A percentile compares a stretch with the other conserved stretches of the same genome.
Conservation (phyloP, 2,797 vertebrate species). For the Benthosema pterotum region DNA sequence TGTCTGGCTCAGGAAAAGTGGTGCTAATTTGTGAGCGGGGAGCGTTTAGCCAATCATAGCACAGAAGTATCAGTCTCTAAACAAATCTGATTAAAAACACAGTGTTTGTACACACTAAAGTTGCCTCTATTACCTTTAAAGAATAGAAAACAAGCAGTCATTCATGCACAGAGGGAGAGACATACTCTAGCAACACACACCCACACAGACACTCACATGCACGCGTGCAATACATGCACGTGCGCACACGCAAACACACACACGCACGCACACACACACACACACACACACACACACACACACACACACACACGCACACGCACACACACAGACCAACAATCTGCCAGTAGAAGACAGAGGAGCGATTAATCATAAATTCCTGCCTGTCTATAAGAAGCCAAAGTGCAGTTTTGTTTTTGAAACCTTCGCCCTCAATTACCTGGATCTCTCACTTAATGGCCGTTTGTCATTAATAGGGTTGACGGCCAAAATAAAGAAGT, state of each 20-base stretch:
- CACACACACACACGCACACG: neutral
- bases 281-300: neutral
- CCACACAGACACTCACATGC: neutral
- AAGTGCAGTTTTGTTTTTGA: conserved; percentile 73
- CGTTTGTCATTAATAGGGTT: conserved; percentile 62
- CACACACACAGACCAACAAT: conserved; percentile 51
- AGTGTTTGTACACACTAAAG: no score
- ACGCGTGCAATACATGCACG: neutral
- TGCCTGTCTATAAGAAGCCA: conserved; percentile 70
- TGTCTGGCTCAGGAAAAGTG: no score
- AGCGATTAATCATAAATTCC: conserved; percentile 80
- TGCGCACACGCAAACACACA: neutral
- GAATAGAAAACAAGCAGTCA: neutral
- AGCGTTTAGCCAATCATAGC: no score
- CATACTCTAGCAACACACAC: neutral
- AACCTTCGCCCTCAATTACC: conserved; percentile 70
- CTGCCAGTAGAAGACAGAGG: conserved; percentile 61
- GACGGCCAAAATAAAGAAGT: conserved; percentile 58
- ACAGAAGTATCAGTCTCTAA: no score
- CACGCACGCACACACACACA: neutral
- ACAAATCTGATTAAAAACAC: no score
- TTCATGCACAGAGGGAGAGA: neutral
- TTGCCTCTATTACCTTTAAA: no score
- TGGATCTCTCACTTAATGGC: conserved; percentile 59
- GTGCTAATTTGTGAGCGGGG: no score